phyloP scores from a whole-genome alignment of 2,888 invertebrate genomes.

The Teleogryllus oceanicus region DNA sequence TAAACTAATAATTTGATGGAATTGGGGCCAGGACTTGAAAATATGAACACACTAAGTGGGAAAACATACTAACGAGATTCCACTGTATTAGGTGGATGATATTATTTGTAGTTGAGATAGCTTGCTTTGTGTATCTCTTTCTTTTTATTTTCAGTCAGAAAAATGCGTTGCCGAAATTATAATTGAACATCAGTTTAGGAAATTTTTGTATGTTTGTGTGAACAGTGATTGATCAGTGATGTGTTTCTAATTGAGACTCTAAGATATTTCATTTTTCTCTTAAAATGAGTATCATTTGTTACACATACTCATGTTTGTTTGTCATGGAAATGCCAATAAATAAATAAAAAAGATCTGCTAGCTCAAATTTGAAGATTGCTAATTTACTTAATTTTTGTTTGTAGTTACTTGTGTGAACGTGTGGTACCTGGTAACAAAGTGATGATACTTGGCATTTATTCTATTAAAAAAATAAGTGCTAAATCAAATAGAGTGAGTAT shows the following conservation, averaged over 20 bases:
- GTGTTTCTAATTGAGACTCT: background rate
- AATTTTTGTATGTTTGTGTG: too few relatives aligned
- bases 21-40: too few relatives aligned
- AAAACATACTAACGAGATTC: too few relatives aligned
- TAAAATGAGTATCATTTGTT: background rate
- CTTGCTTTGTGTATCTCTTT: too few relatives aligned
- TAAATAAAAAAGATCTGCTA: background rate
- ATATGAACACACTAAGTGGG: too few relatives aligned
- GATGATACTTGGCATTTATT: constrained; percentile 89
- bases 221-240: too few relatives aligned
- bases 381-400: background rate
- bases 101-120: too few relatives aligned
- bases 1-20: too few relatives aligned
- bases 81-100: too few relatives aligned
- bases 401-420: constrained; percentile 71
- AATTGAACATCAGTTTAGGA: too few relatives aligned
- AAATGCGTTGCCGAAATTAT: too few relatives aligned
- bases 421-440: constrained; percentile 96
- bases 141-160: too few relatives aligned
- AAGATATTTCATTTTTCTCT: background rate
- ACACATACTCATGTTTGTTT: background rate
- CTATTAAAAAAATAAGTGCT: constrained; percentile 79
- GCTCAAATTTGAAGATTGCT: background rate
- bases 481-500: constrained; percentile 52
- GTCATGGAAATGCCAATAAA: background rate